Percentiles rank a stretch among this genome's conserved stretches.
phyloP scores from a whole-genome alignment of 2,113 vertebrate species.

The Zapornia atra region DNA sequence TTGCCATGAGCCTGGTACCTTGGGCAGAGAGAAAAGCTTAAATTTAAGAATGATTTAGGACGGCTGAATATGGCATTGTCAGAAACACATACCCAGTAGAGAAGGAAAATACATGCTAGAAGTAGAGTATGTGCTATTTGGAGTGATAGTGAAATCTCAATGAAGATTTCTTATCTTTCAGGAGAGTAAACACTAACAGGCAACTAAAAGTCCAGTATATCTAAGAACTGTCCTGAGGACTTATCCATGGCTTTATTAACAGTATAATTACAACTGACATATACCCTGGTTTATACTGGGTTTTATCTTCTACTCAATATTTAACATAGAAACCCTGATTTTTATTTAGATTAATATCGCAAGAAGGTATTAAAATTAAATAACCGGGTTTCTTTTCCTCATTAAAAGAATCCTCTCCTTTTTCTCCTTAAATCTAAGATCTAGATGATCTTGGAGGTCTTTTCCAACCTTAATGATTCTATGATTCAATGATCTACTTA shows the following conservation, averaged over 20 bases:
- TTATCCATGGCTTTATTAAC: not conserved
- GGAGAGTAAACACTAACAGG: not conserved
- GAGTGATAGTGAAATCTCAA: not conserved
- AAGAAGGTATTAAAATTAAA: not conserved
- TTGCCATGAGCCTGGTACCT: not conserved
- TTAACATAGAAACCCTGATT: not conserved
- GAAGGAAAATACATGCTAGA: not conserved
- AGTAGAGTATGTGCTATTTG: not conserved
- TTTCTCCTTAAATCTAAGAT: not conserved
- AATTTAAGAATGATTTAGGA: not conserved
- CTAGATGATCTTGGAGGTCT: too few relatives aligned
- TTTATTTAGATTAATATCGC: not conserved
- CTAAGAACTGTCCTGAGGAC: not conserved
- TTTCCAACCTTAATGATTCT: too few relatives aligned
- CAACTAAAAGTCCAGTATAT: not conserved
- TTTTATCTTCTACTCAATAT: not conserved
- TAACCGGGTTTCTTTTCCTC: not conserved
- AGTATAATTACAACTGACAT: not conserved
- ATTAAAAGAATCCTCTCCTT: not conserved
- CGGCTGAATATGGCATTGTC: not conserved
- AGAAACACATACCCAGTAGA: not conserved
- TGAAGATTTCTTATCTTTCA: not conserved
- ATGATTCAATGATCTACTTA: constrained; percentile 61
- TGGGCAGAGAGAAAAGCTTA: not conserved
- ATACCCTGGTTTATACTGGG: not conserved